Percentiles rank a stretch among this genome's conserved stretches.
Evolutionary conservation across 2,113 vertebrate species (phyloP).

Genomic region (Eira barbara): DNA sequence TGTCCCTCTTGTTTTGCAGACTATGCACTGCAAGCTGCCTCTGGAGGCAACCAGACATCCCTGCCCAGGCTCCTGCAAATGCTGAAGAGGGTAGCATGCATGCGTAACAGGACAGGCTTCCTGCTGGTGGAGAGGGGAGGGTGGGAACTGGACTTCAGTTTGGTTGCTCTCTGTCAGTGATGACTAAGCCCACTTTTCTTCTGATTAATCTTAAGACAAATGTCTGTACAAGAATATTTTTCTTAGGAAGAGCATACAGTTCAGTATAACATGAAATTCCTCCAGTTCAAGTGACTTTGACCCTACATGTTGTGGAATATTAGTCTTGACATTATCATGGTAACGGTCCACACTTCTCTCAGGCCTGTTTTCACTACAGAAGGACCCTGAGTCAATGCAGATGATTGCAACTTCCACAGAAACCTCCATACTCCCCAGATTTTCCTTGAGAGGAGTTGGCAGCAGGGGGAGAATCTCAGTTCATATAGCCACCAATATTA

Average conservation of each 20-base stretch:
- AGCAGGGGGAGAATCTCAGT: not conserved
- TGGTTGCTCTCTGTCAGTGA: not conserved
- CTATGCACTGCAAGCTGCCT: not conserved
- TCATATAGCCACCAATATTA: not conserved
- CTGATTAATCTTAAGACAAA: not conserved
- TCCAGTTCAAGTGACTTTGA: not conserved
- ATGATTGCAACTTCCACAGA: not conserved
- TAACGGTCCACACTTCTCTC: not conserved
- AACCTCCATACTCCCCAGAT: not conserved
- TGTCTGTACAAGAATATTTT: not conserved
- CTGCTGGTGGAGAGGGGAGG: not conserved
- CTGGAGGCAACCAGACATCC: not conserved
- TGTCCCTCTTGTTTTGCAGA: not conserved
- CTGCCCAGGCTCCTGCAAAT: not conserved
- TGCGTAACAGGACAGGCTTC: not conserved
- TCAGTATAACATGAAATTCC: not conserved
- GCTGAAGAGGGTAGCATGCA: not conserved
- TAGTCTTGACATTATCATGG: conserved; percentile 43
- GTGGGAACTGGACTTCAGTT: not conserved
- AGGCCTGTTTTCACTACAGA: not conserved
- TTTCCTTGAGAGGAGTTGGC: not conserved
- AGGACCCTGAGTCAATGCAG: not conserved
- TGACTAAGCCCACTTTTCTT: not conserved
- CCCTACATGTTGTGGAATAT: conserved; percentile 4
- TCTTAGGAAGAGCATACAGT: not conserved